Base-by-base conservation (phyloP, 2,797 vertebrate species). In the Hydrophis major region DNA sequence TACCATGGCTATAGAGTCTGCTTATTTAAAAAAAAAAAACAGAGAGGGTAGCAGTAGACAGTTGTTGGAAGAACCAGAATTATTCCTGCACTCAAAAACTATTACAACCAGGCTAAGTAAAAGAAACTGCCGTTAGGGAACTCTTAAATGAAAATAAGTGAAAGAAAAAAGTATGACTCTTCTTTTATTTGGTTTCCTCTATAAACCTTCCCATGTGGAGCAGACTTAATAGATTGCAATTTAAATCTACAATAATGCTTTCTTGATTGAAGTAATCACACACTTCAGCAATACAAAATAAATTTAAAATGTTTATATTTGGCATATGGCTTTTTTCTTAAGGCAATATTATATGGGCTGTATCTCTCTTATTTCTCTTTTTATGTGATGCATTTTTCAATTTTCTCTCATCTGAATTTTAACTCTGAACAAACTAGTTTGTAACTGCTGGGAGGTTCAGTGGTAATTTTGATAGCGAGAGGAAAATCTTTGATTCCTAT, bases 1-100 rank as follows among this genome's bases (percentile, higher is more conserved):
- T 93, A 50, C 63, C 56, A 50, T 57, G 66, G 89, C 86, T 92
- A 86, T 74, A 74, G 92, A 94, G 83, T 92, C 90, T 94, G 90
- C 91, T 93, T 94, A 94, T 87, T 94, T 56, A 55, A 90, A 92
- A 88, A 96, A 93, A 93, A 59, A 88, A 96, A 93, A 53, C 18
- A 59, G 66, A 95, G 95, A 96, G 88, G 90, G 92, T 88, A 95
- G 83, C 47, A 83, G 78, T 86, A 91, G 69, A 93, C 69, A 86
- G 3, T n/a, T 94, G 95, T 95, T 93, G 92, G 93, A 93, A 93
- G 78, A 89, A 55, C 94, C 55, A 27, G 83, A 94, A 60, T 83
- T 92, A 89, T 92, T 91, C n/a, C 13, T 86, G 89, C 63, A 89
- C 69, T 95, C 69, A 78, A 59, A 93, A 89, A 69, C n/a, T 11